Percentiles rank a stretch among this genome's conserved stretches.
Conservation (phyloP, 1,140 invertebrate genomes). For the Leptinotarsa texana region DNA sequence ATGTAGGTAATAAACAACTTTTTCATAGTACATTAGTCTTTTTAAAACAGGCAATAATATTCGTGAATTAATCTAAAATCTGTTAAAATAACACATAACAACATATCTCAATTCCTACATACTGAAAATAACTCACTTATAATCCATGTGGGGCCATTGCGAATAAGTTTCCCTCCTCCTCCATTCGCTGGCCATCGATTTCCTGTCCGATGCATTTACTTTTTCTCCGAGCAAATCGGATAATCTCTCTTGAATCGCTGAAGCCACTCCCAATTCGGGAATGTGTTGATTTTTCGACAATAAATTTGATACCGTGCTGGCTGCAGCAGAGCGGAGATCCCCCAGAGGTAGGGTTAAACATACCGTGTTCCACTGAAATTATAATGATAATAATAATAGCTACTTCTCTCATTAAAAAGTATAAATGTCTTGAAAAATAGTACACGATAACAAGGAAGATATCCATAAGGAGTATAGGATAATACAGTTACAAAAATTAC, state of each 20-base stretch:
- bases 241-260: constrained; percentile 83
- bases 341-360: constrained; percentile 79
- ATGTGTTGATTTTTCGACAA: constrained; percentile 80
- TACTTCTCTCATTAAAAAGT: neutral
- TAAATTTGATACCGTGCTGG: constrained; percentile 77
- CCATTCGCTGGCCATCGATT: constrained; percentile 89
- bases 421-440: neutral
- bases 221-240: constrained; percentile 71
- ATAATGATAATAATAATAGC: neutral
- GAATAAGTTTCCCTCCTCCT: constrained; percentile 86
- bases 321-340: constrained; percentile 76
- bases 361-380: constrained; percentile 86
- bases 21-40: too few species aligned
- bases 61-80: too few species aligned
- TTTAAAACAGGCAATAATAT: too few species aligned
- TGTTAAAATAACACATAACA: too few species aligned
- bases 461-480: neutral
- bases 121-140: constrained; percentile 71
- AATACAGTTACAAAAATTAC: neutral
- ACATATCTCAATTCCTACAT: too few species aligned
- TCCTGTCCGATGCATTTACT: constrained; percentile 64
- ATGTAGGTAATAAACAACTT: too few species aligned
- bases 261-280: constrained; percentile 84
- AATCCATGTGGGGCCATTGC: constrained; percentile 95
- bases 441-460: neutral